Evolutionary conservation across 2,888 invertebrate species (phyloP).

Genomic region (Gerris lacustris): DNA sequence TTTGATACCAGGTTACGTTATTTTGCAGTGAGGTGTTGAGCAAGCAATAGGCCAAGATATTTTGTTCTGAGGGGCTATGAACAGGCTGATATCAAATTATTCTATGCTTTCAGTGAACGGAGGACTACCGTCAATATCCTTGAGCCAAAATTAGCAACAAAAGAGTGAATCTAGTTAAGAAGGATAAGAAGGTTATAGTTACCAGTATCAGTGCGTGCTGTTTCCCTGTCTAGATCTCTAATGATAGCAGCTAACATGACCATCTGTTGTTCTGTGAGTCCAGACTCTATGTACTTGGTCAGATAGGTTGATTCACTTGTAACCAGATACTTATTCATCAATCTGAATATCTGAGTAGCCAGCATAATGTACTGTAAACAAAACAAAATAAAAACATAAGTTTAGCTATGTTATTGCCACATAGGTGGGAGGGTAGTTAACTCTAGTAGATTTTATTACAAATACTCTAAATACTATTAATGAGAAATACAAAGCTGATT

Average conservation of each 20-base stretch:
- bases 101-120: no score
- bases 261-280: slow-evolving; percentile 77
- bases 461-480: no score
- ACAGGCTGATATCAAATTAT: no score
- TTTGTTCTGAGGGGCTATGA: no score
- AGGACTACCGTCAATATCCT: no score
- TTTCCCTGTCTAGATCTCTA: slow-evolving; percentile 81
- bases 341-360: slow-evolving; percentile 73
- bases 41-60: no score
- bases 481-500: no score
- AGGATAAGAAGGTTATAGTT: slow-evolving; percentile 22
- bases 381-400: slow-evolving; percentile 14
- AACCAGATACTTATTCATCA: slow-evolving; percentile 70
- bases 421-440: slow-evolving; percentile 16
- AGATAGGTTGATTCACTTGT: slow-evolving; percentile 55
- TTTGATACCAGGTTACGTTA: no score
- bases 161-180: no score
- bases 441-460: slow-evolving; percentile 17
- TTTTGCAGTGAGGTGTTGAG: no score
- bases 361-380: slow-evolving; percentile 62
- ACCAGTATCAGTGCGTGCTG: slow-evolving; percentile 66
- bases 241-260: slow-evolving; percentile 76
- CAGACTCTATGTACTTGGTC: slow-evolving; percentile 53
- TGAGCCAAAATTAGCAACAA: no score
- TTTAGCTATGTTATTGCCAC: neutral